Evolutionary conservation across 2,888 invertebrate genomes (phyloP), one percentile per base, ranked within the genome.

Genomic region (Fabriciana adippe): DNA sequence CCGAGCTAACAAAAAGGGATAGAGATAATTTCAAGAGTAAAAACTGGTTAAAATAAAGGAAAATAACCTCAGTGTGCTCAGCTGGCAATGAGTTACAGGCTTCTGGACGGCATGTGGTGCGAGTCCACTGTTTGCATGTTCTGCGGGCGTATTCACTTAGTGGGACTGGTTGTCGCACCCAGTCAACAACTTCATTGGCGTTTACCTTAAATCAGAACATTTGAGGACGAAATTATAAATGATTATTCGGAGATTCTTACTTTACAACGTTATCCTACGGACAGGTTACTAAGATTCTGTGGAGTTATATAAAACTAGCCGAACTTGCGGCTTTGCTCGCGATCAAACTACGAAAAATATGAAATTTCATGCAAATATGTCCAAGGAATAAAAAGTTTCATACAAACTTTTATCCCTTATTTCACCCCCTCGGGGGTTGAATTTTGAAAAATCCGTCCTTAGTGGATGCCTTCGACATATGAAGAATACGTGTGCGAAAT

Each of bases 81-180:
- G 80, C 73, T 0, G 3, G 21, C 1, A 84, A 26, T 18, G 79
- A 78, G 3, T 81, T 80, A 47, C 89, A 89, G 13, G 63, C 69
- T 0, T 31, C 3, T 0, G 69, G 6, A 0, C 64, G 26, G 68
- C 90, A 91, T 0, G 4, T 0, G 0, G 81, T 74, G 0, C 75
- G 69, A 0, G 26, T 18, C 3, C 13, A 35, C 35, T 55, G 45
- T 48, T 53, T 14, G 21, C 72, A 72, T 14, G 21, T 21, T 45
- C 66, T 35, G 6, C 47, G 16, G 2, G 53, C 72, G 73, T 90
- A 93, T 63, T 89, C 81, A 2, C 81, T 71, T 0, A 94, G 21
- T 0, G 93, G 85, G 0, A 89, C 77, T 0, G 95, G 94, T 63
- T 93, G 84, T 75, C 89, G 87, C 0, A 94, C 84, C 94, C 94